Percentiles rank a stretch among this genome's conserved stretches.
Evolutionary conservation across 2,888 invertebrate genomes (phyloP).

Genomic region (Hetaerina titia): DNA sequence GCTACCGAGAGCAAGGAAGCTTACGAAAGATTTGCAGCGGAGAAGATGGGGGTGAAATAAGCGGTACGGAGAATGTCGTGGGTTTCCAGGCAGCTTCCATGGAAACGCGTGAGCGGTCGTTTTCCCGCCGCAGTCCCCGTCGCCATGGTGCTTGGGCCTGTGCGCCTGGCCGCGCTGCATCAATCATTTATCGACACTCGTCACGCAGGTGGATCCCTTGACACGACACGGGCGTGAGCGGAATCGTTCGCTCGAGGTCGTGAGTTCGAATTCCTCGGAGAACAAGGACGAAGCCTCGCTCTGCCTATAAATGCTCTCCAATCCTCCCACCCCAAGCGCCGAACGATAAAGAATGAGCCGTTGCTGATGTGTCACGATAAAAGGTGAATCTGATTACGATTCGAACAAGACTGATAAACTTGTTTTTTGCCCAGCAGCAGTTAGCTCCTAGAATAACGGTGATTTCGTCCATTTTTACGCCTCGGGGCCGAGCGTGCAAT

Average conservation of each 20-base stretch:
- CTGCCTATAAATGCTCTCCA: conserved; percentile 28
- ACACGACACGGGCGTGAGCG: conserved; percentile 60
- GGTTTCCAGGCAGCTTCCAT: background rate
- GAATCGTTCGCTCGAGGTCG: conserved; percentile 51
- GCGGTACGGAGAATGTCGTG: conserved; percentile 16
- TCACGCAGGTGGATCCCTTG: conserved; percentile 57
- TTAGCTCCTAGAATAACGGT: background rate
- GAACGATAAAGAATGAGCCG: conserved; percentile 22
- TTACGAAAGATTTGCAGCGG: background rate
- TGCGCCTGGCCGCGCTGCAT: conserved; percentile 42
- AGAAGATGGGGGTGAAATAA: background rate
- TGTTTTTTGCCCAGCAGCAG: background rate
- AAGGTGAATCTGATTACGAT: background rate
- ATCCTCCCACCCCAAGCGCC: background rate
- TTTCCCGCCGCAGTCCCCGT: conserved; percentile 21
- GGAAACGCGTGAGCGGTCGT: background rate
- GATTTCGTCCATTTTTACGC: background rate
- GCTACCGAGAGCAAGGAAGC: background rate
- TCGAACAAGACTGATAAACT: background rate
- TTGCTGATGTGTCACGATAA: conserved; percentile 3
- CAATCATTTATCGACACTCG: conserved; percentile 60
- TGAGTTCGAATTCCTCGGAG: conserved; percentile 59
- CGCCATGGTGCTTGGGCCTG: background rate
- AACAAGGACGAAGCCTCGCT: conserved; percentile 53
- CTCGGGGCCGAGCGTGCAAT: background rate